Conservation (phyloP, 2,888 invertebrate genomes). For the Lochmaea crataegi region DNA sequence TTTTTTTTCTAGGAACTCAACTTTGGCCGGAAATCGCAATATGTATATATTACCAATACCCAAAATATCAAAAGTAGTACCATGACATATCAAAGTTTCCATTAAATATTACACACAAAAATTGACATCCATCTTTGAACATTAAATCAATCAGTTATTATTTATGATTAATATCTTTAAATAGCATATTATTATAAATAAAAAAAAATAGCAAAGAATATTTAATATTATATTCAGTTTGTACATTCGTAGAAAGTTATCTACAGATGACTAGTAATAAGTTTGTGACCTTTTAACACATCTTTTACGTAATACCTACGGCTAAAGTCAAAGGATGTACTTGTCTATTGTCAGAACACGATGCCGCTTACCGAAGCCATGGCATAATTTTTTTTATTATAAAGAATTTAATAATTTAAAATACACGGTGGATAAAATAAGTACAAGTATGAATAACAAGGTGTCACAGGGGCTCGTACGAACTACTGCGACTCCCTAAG, state of each 20-base stretch:
- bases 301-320: slow-evolving; percentile 18
- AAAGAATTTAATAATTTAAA: background rate
- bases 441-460: background rate
- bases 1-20: too few species aligned
- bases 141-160: background rate
- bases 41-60: too few species aligned
- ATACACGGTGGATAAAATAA: background rate
- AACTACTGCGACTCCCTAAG: too few species aligned
- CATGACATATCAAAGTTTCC: background rate
- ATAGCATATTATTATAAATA: background rate
- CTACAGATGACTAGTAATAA: slow-evolving; percentile 9
- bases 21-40: too few species aligned
- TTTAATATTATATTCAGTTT: background rate
- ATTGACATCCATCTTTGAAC: background rate
- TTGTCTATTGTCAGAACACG: slow-evolving; percentile 14
- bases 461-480: too few species aligned
- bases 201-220: background rate
- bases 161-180: background rate
- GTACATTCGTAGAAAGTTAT: slow-evolving; percentile 9
- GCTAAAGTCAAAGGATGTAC: slow-evolving; percentile 3
- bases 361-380: background rate
- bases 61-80: too few species aligned
- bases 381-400: background rate
- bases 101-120: too few species aligned
- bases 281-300: slow-evolving; percentile 25